phyloP scores from a whole-genome alignment of 2,113 vertebrate genomes.

The Vombatus ursinus region DNA sequence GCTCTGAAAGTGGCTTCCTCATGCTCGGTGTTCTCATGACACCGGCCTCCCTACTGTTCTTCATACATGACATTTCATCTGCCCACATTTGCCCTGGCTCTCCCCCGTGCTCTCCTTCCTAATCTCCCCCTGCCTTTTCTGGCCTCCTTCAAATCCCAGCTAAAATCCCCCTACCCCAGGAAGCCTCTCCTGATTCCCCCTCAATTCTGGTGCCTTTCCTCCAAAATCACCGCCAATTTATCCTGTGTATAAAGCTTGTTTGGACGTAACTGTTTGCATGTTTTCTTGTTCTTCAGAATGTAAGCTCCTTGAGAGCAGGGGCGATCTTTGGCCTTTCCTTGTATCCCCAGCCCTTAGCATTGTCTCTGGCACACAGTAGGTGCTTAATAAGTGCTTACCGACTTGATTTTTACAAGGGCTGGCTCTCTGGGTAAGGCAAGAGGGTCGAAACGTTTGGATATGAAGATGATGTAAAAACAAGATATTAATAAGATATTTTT shows the following conservation, averaged over 20 bases:
- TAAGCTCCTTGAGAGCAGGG: neutral
- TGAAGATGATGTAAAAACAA: too few species aligned
- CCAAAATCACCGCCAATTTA: too few species aligned
- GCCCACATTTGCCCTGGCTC: too few species aligned
- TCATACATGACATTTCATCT: neutral
- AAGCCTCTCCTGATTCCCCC: too few species aligned
- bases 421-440: neutral
- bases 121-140: too few species aligned
- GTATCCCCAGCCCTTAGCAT: neutral
- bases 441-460: too few species aligned
- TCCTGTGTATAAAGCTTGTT: neutral
- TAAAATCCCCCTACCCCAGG: neutral
- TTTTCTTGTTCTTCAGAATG: neutral
- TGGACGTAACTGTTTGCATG: fast-evolving
- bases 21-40: too few species aligned
- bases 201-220: neutral
- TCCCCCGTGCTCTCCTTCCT: neutral
- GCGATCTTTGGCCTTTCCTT: neutral
- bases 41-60: too few species aligned
- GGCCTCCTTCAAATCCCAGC: neutral
- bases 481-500: too few species aligned
- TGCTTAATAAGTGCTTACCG: neutral
- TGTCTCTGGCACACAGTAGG: neutral
- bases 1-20: too few species aligned
- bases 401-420: neutral